These are phyloP conservation scores for Bhutanitis thaidina DNA, from an alignment of 2,888 invertebrate species.

Conservation along the genomic window DNA sequence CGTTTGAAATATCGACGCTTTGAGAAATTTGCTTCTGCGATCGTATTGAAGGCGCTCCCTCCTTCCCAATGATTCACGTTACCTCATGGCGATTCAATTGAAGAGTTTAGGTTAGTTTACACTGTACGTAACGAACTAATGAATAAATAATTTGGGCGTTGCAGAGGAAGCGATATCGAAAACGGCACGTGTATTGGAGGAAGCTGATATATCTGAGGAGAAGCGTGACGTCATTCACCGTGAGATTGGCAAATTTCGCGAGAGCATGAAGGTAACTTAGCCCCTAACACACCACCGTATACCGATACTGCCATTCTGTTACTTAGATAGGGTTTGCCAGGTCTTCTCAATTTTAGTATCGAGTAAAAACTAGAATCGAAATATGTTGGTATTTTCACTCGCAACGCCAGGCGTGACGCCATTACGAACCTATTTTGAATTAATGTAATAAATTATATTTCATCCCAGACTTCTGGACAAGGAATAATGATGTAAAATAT, in stretches of 20 bases:
- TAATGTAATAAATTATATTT: background rate
- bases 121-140: no score
- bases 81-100: no score
- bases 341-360: background rate
- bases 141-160: background rate
- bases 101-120: no score
- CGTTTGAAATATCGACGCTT: no score
- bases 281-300: conserved; percentile 15
- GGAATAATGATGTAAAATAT: background rate
- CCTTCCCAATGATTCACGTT: no score
- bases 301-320: background rate
- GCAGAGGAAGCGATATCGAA: conserved; percentile 84
- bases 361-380: no score
- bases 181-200: conserved; percentile 85
- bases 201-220: conserved; percentile 96
- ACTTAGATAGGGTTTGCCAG: background rate
- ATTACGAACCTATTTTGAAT: background rate
- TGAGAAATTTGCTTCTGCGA: no score
- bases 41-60: no score
- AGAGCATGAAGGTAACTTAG: conserved; percentile 94
- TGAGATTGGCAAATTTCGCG: conserved; percentile 98
- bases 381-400: no score
- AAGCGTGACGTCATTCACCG: conserved; percentile 97
- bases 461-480: background rate
- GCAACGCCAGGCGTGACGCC: background rate